Evolutionary conservation across 2,888 invertebrate genomes (phyloP).

Genomic region (Pammene aurita): DNA sequence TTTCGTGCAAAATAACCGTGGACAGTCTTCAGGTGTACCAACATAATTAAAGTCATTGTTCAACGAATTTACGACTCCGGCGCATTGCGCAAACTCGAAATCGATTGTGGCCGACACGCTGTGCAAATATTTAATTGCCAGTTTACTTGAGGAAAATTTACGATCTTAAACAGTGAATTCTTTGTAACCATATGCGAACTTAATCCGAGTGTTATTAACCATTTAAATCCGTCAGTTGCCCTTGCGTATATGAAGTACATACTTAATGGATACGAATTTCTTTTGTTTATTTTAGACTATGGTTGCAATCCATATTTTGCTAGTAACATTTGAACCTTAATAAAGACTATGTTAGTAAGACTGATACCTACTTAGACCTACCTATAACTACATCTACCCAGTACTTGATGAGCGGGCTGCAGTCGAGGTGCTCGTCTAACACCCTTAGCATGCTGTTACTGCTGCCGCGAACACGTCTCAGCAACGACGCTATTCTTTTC

Average conservation of each 20-base stretch:
- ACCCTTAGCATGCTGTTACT: no score
- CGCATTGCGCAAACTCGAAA: constrained; percentile 31
- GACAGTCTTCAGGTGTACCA: constrained; percentile 22
- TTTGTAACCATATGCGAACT: constrained; percentile 27
- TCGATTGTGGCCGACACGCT: constrained; percentile 37
- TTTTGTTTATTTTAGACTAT: no score
- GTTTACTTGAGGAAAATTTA: constrained; percentile 40
- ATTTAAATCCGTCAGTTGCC: background rate
- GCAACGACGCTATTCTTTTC: no score
- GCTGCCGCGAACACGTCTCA: no score
- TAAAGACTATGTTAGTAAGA: no score
- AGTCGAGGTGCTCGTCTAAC: no score
- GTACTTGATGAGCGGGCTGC: no score
- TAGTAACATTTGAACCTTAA: no score
- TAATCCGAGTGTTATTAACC: constrained; percentile 8
- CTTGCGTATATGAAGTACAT: background rate
- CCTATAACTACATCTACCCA: no score
- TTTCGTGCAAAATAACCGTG: constrained; percentile 20
- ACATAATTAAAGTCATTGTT: constrained; percentile 41
- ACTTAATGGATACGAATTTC: background rate
- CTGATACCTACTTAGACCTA: no score
- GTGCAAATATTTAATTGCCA: constrained; percentile 37
- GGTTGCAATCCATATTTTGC: no score
- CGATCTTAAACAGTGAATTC: constrained; percentile 31
- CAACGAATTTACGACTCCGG: constrained; percentile 34